These are phyloP conservation scores for Argynnis bischoffii DNA, from an alignment of 2,888 invertebrate genomes.

Conservation along the genomic window DNA sequence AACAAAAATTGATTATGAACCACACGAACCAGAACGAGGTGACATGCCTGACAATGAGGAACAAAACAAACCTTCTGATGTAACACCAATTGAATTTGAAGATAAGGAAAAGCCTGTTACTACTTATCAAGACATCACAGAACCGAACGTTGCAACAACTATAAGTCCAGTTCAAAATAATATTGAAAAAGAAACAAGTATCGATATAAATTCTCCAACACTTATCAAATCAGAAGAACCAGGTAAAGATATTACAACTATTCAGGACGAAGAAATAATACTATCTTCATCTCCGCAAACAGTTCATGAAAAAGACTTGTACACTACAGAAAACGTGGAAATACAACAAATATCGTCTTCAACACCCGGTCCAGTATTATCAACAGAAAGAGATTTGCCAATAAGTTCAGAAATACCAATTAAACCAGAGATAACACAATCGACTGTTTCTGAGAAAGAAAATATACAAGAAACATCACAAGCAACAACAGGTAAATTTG, in stretches of 20 bases:
- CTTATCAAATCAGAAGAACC: conserved; percentile 14
- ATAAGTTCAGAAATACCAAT: conserved; percentile 21
- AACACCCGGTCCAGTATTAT: conserved; percentile 35
- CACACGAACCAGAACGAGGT: conserved; percentile 42
- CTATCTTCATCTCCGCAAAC: conserved; percentile 27
- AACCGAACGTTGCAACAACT: conserved; percentile 18
- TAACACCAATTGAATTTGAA: conserved; percentile 20
- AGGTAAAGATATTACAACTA: conserved; percentile 12
- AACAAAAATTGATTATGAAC: conserved; percentile 39
- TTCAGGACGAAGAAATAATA: conserved; percentile 25
- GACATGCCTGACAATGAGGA: conserved; percentile 44
- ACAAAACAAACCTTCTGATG: conserved; percentile 39
- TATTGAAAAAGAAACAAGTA: conserved; percentile 10
- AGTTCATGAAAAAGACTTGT: conserved; percentile 33
- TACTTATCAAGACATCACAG: conserved; percentile 7
- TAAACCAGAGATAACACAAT: conserved; percentile 13
- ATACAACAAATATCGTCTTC: conserved; percentile 38
- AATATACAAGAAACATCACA: conserved; percentile 23
- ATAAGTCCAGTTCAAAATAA: conserved; percentile 6
- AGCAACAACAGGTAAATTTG: conserved; percentile 27
- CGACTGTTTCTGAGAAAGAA: conserved; percentile 34
- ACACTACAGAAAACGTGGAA: conserved; percentile 22
- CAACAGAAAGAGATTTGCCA: conserved; percentile 30
- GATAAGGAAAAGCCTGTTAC: conserved; percentile 20
- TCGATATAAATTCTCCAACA: conserved; percentile 11